These are phyloP conservation scores for Cryptocephalus moraei DNA, from an alignment of 2,888 invertebrate genomes.

Conservation along the genomic window DNA sequence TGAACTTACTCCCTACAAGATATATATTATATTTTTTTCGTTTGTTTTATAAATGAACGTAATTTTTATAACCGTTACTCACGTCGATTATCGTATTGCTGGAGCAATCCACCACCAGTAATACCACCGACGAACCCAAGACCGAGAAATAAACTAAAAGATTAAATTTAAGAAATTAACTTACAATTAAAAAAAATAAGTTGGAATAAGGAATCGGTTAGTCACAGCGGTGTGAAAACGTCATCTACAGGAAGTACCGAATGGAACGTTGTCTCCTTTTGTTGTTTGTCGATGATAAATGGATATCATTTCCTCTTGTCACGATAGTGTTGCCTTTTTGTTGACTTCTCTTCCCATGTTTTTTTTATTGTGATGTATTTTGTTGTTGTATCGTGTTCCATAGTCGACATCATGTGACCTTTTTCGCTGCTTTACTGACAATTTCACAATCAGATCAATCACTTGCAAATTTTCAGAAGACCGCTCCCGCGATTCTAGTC, in stretches of 20 bases:
- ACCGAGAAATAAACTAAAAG: no score
- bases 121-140: no score
- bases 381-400: conserved; percentile 9
- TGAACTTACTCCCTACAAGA: no score
- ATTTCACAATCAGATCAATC: conserved; percentile 30
- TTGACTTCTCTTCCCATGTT: conserved; percentile 1
- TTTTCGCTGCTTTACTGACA: conserved; percentile 29
- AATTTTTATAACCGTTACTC: no score
- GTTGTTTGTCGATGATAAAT: not conserved
- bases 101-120: no score
- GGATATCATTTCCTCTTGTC: conserved; percentile 3
- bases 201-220: conserved; percentile 16
- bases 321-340: conserved; percentile 2
- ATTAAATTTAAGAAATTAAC: conserved; percentile 12
- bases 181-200: conserved; percentile 11
- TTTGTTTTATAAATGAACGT: no score
- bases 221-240: conserved; percentile 23
- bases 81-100: no score
- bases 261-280: conserved; percentile 5
- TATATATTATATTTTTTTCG: no score
- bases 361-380: conserved; percentile 1
- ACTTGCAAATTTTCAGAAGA: conserved; percentile 33
- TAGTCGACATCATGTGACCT: conserved; percentile 23
- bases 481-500: conserved; percentile 35
- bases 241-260: conserved; percentile 20